These are phyloP conservation scores for Drosophila guanche DNA, from an alignment of 1,140 invertebrate genomes.

Conservation along the genomic window DNA sequence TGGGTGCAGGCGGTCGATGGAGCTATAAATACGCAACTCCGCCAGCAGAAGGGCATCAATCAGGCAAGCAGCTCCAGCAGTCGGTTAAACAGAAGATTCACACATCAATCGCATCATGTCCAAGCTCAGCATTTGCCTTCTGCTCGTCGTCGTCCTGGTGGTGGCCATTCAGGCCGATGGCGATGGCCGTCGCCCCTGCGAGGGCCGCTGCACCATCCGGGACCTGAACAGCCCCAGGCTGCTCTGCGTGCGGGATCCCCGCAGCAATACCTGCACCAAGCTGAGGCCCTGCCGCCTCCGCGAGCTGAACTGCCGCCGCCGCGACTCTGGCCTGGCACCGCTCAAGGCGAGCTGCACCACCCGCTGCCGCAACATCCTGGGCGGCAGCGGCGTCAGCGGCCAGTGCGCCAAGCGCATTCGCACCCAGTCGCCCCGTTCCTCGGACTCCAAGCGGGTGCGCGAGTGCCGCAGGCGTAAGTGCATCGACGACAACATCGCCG, in stretches of 20 bases:
- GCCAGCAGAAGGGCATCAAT: constrained; percentile 4
- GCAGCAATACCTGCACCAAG: constrained; percentile 56
- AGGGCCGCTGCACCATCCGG: constrained; percentile 47
- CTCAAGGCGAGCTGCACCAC: constrained; percentile 9
- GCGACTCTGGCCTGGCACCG: constrained; percentile 26
- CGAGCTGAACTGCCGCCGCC: constrained; percentile 58
- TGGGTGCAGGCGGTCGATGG: too few species aligned
- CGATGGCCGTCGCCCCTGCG: constrained; percentile 4
- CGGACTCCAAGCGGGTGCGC: constrained; percentile 13
- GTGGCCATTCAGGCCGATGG: constrained; percentile 19
- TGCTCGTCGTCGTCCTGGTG: constrained; percentile 29
- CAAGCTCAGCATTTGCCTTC: constrained; percentile 51
- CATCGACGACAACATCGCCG: constrained; percentile 36
- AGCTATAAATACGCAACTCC: constrained; percentile 15
- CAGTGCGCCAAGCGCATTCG: constrained; percentile 27
- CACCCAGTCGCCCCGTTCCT: background rate
- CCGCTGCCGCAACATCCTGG: constrained; percentile 39
- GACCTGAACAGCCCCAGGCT: constrained; percentile 1
- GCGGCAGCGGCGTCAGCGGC: constrained; percentile 37
- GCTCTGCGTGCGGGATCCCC: constrained; percentile 43
- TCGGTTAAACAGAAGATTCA: background rate
- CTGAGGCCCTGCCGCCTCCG: constrained; percentile 52
- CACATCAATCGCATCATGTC: constrained; percentile 34
- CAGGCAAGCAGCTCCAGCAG: background rate
- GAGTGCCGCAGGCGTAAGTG: constrained; percentile 35